phyloP scores from a whole-genome alignment of 64 coral and sea anemone genomes.

The Pocillopora verrucosa region DNA sequence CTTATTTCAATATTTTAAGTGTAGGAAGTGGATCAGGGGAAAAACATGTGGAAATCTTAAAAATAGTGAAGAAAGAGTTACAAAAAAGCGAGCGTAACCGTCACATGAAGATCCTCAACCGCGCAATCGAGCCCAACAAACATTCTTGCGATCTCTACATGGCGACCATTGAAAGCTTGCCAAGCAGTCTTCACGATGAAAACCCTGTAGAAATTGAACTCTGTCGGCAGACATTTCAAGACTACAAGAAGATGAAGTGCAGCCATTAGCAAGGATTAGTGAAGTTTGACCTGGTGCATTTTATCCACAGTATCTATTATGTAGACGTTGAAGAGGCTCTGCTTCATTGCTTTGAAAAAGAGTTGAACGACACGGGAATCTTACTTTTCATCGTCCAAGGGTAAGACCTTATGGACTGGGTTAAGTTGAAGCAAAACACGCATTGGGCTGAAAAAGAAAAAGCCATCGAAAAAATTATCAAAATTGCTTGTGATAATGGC shows the following conservation, averaged over 20 bases:
- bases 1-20: constrained; percentile 5
- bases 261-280: background rate
- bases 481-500: constrained; percentile 26
- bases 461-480: background rate
- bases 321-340: constrained; percentile 11
- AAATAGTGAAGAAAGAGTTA: constrained; percentile 16
- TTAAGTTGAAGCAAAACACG: background rate
- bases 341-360: background rate
- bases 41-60: background rate
- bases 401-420: background rate
- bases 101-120: constrained; percentile 19
- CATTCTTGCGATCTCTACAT: background rate
- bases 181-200: background rate
- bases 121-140: constrained; percentile 24
- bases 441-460: background rate
- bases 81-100: background rate
- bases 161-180: background rate
- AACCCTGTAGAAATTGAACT: background rate
- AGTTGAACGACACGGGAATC: background rate
- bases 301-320: constrained; percentile 25
- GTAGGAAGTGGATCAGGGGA: constrained; percentile 11
- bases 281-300: constrained; percentile 29
- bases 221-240: constrained; percentile 9
- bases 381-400: background rate
- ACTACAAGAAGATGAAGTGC: background rate